Evolutionary conservation across 2,797 vertebrate genomes (phyloP).

Genomic region (Chelmon rostratus): DNA sequence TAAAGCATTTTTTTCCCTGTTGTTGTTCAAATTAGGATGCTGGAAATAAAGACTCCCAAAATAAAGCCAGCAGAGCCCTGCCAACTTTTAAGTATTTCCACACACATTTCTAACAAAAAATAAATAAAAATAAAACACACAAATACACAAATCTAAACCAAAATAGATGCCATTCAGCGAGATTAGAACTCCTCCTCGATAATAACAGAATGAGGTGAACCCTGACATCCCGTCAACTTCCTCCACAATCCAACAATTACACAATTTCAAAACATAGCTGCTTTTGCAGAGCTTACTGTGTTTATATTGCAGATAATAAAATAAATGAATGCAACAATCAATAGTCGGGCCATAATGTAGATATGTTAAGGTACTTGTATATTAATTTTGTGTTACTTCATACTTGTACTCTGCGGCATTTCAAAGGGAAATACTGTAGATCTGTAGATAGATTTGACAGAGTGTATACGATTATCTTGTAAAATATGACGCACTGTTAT

Average conservation of each 20-base stretch:
- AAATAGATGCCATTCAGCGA: slow-evolving; percentile 44
- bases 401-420: not conserved
- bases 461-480: no score
- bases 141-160: slow-evolving; percentile 42
- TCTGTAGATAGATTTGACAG: no score
- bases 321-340: slow-evolving; percentile 44
- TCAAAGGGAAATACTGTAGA: not conserved
- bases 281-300: slow-evolving; percentile 22
- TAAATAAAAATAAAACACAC: slow-evolving; percentile 48
- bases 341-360: not conserved
- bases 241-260: no score
- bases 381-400: not conserved
- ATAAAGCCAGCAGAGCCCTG: slow-evolving; percentile 56
- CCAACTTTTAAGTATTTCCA: slow-evolving; percentile 65
- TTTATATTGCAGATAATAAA: slow-evolving; percentile 45
- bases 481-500: no score
- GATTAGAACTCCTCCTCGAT: slow-evolving; percentile 50
- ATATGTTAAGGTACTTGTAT: not conserved
- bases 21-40: slow-evolving; percentile 74
- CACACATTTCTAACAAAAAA: slow-evolving; percentile 35
- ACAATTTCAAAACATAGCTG: slow-evolving; percentile 24
- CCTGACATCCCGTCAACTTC: slow-evolving; percentile 57
- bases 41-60: slow-evolving; percentile 71
- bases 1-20: slow-evolving; percentile 59
- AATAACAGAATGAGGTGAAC: slow-evolving; percentile 45